Percentiles rank a stretch among this genome's conserved stretches.
phyloP scores from a whole-genome alignment of 2,113 vertebrate genomes.

The Falcunculus frontatus region DNA sequence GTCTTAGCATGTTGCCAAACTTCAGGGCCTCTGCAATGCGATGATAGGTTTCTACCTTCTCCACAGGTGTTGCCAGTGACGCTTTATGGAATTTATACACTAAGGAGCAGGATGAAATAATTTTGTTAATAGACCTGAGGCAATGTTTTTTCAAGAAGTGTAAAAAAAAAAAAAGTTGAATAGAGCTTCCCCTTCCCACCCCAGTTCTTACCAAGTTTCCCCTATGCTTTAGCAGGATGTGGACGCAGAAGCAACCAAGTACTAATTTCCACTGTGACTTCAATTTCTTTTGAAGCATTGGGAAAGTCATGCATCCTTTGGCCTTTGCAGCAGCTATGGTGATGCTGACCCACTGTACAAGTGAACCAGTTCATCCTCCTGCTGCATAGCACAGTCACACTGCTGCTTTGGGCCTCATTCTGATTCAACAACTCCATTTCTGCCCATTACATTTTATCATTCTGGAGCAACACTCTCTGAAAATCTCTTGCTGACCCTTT shows the following conservation, averaged over 20 bases:
- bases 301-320: neutral
- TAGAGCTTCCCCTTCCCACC: neutral
- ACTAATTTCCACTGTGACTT: neutral
- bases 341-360: neutral
- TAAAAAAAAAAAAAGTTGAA: neutral
- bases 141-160: neutral
- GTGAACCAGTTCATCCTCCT: neutral
- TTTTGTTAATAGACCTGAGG: neutral
- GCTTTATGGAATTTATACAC: conserved; percentile 71
- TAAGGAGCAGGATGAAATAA: conserved; percentile 10
- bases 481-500: neutral
- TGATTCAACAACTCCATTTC: neutral
- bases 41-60: conserved; percentile 75
- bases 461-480: neutral
- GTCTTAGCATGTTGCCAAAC: conserved; percentile 81
- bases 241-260: neutral
- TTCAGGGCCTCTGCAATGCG: conserved; percentile 83
- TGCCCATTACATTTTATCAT: neutral
- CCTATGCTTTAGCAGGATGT: neutral
- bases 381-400: neutral
- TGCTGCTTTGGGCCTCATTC: neutral
- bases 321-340: neutral
- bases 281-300: neutral
- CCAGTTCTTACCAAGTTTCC: neutral
- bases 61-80: conserved; percentile 18